Base-by-base conservation (phyloP, 1,140 invertebrate genomes). In the Steinernema khuongi region DNA sequence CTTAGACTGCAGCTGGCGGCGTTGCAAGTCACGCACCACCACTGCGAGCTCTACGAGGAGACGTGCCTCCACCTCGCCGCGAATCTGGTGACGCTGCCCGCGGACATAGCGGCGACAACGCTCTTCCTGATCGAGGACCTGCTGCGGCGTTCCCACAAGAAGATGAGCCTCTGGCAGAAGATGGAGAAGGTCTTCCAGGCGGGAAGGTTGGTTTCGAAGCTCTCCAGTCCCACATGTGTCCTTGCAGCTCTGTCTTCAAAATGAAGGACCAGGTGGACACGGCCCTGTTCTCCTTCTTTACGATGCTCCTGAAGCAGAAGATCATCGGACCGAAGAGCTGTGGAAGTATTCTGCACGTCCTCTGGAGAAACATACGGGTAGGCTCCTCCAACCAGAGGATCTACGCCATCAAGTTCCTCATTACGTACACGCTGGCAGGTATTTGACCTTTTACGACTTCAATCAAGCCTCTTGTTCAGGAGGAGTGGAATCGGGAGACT, bases 371-470 rank as follows among this genome's bases (percentile, higher is more conserved):
- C 50, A 60, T 60, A 7, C 50, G 50, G 2, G 50, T 26, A 7
- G 50, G 50, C 4, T n/a, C 4, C 19, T 60, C 11, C 4, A 60
- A 22, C 19, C 50, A 60, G 7, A 7, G 72, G 14, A 29, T 74
- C 17, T 43, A 18, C 30, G 74, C 70, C 17, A 31, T 75, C 2
- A 68, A 74, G 30, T 75, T 75, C 36, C 43, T 32, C 14, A 67
- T 75, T 31, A 33, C 74, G 14, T 44, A 68, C 30, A 11, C 1
- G 14, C 32, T 75, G 18, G 44, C n/a, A 14, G 50, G 50, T 60
- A 60, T 14, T 26, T n/a, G 50, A 4, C 14, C 4, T 60, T 60
- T 60, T 4, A 17, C 26, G 36, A 11, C n/a, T 41, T 41, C 36
- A 41, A 60, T 7, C 26, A n/a, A 14, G 22, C 4, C 11, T 14